Evolutionary conservation across 2,113 vertebrate species (phyloP).

Genomic region (Collichthys lucidus): DNA sequence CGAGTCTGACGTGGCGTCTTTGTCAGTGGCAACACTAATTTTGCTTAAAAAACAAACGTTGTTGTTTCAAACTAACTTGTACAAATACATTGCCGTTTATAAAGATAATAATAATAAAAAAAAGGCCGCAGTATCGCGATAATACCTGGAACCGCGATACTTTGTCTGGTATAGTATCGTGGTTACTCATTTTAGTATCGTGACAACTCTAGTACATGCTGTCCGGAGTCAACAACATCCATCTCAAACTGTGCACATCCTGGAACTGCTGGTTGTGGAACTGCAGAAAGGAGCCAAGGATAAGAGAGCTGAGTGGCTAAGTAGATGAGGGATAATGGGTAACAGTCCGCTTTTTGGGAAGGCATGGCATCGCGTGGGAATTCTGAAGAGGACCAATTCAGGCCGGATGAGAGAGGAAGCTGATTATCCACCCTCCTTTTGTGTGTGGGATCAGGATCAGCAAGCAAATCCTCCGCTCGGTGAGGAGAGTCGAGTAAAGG

Average conservation of each 20-base stretch:
- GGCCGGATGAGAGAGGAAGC: slow-evolving; percentile 72
- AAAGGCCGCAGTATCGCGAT: no score
- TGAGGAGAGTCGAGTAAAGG: slow-evolving; percentile 40
- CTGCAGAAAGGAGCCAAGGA: slow-evolving; percentile 23
- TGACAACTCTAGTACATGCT: no score
- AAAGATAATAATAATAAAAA: no score
- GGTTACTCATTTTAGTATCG: no score
- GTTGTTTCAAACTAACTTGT: no score
- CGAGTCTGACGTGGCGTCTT: no score
- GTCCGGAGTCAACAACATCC: not conserved
- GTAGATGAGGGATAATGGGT: slow-evolving; percentile 73
- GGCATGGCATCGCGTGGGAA: slow-evolving; percentile 59
- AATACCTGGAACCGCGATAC: no score
- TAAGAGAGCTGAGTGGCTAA: slow-evolving; percentile 62
- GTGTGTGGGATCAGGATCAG: slow-evolving; percentile 72
- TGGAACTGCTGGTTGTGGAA: slow-evolving; percentile 4
- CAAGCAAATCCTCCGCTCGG: slow-evolving; percentile 61
- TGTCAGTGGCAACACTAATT: no score
- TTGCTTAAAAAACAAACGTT: no score
- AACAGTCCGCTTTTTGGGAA: slow-evolving; percentile 62
- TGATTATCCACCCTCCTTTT: slow-evolving; percentile 75
- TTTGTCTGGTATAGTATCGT: no score
- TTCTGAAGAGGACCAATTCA: slow-evolving; percentile 61
- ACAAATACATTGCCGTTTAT: no score
- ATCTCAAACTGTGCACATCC: not conserved